These are phyloP conservation scores for Drosophila leonis DNA, from an alignment of 2,888 invertebrate genomes.

Conservation along the genomic window DNA sequence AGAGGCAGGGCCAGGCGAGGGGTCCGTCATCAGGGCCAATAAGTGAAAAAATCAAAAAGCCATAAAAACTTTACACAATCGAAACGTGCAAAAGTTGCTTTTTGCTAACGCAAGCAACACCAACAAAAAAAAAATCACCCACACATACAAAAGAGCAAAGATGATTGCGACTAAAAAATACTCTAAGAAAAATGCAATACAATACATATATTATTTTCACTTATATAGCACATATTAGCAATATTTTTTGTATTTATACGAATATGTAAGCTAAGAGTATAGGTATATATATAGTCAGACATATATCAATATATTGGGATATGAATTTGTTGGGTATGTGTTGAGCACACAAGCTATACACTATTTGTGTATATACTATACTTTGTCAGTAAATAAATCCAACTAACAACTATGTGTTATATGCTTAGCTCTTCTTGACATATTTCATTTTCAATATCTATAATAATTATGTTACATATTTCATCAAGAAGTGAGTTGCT, in stretches of 20 bases:
- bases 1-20: neutral
- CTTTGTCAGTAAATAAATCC: too few relatives aligned
- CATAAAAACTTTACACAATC: constrained; percentile 84
- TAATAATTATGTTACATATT: neutral
- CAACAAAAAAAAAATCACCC: constrained; percentile 27
- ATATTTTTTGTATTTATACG: too few relatives aligned
- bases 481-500: neutral
- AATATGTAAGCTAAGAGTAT: neutral
- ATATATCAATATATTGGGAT: neutral
- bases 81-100: constrained; percentile 82
- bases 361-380: too few relatives aligned
- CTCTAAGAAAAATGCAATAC: constrained; percentile 5
- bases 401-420: too few relatives aligned
- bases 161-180: neutral
- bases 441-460: neutral
- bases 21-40: constrained; percentile 56
- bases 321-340: neutral
- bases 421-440: neutral
- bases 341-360: neutral
- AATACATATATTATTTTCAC: too few relatives aligned
- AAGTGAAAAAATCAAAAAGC: constrained; percentile 83
- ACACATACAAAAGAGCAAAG: neutral
- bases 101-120: constrained; percentile 74
- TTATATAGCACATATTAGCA: too few relatives aligned
- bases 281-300: neutral